Percentiles rank a stretch among this genome's conserved stretches.
Evolutionary conservation across 2,888 invertebrate species (phyloP).

Genomic region (Tinea pellionella): DNA sequence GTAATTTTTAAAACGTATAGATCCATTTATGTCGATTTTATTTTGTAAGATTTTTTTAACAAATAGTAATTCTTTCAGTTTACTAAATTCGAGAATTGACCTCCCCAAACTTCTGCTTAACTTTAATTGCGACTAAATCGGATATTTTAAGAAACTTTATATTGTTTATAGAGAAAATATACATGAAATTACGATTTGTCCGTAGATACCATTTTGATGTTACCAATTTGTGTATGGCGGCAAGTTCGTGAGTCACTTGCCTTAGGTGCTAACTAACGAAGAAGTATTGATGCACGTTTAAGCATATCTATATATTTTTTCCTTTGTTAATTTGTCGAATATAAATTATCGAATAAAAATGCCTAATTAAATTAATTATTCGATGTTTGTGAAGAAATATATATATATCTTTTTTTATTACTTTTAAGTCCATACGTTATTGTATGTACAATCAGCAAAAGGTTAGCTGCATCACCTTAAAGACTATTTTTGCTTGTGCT

Average conservation of each 20-base stretch:
- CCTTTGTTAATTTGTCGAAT: background rate
- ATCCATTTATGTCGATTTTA: too few relatives aligned
- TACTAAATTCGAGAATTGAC: too few relatives aligned
- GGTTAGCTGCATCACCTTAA: too few relatives aligned
- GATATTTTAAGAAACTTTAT: too few relatives aligned
- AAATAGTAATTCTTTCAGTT: too few relatives aligned
- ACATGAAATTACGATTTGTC: background rate
- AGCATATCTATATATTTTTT: constrained; percentile 8
- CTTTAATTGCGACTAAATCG: too few relatives aligned
- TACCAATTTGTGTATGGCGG: background rate
- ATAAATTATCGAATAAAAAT: background rate
- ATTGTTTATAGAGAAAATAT: too few relatives aligned
- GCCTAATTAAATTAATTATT: background rate
- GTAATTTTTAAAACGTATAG: too few relatives aligned
- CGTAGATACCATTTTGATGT: background rate
- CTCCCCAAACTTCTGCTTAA: too few relatives aligned
- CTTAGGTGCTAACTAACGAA: constrained; percentile 49
- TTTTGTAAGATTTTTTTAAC: too few relatives aligned
- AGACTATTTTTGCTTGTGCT: too few relatives aligned
- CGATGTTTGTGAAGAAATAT: background rate
- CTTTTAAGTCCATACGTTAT: background rate
- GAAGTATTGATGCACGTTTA: constrained; percentile 26
- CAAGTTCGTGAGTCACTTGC: constrained; percentile 22
- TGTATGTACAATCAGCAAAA: too few relatives aligned
- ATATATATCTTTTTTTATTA: background rate